phyloP scores from a whole-genome alignment of 2,888 invertebrate genomes.

The Amblyjoppa fuscipennis region DNA sequence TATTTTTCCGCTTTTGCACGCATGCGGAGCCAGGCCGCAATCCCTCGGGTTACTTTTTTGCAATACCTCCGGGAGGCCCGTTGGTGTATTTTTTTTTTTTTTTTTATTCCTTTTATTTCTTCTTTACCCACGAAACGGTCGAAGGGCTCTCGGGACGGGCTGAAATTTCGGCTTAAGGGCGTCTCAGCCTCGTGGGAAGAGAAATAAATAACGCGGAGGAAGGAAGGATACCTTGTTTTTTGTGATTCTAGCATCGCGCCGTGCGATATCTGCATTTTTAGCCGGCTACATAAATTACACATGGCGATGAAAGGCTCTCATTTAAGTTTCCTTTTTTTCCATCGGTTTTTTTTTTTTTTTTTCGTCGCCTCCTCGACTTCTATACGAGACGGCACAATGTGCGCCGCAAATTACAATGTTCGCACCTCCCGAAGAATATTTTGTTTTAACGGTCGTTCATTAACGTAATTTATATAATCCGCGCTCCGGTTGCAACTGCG shows the following conservation, averaged over 20 bases:
- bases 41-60: conserved; percentile 36
- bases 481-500: background rate
- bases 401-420: conserved; percentile 44
- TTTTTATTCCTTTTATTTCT: conserved; percentile 2
- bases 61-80: conserved; percentile 31
- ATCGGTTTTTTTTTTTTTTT: too few species aligned
- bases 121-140: conserved; percentile 13
- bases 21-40: conserved; percentile 7
- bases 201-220: conserved; percentile 49
- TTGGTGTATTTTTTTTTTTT: background rate
- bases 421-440: conserved; percentile 48
- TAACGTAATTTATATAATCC: conserved; percentile 59
- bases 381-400: background rate
- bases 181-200: conserved; percentile 53
- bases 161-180: conserved; percentile 39
- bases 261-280: conserved; percentile 34
- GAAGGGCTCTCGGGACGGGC: conserved; percentile 26
- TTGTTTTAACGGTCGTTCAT: conserved; percentile 47
- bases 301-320: conserved; percentile 17
- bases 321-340: background rate
- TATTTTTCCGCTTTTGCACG: conserved; percentile 54
- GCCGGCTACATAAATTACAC: conserved; percentile 21
- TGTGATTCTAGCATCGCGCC: background rate
- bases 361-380: background rate
- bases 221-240: conserved; percentile 18